phyloP scores from a whole-genome alignment of 2,888 invertebrate species.

The Latheticus oryzae region DNA sequence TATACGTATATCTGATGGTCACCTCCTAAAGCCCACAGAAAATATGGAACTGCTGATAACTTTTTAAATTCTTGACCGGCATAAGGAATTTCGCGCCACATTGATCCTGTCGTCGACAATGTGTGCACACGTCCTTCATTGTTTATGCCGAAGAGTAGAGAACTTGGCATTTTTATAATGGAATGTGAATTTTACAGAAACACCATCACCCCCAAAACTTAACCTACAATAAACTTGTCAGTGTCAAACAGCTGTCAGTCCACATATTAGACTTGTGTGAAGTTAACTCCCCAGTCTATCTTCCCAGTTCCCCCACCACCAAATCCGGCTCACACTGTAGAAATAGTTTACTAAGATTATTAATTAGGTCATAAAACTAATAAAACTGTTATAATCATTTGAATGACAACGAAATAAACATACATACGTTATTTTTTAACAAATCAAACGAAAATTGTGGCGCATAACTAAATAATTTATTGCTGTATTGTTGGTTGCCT shows the following conservation, averaged over 20 bases:
- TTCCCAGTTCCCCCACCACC: too few relatives aligned
- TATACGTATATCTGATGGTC: conserved; percentile 94
- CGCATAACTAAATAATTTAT: too few relatives aligned
- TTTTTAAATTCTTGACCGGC: conserved; percentile 90
- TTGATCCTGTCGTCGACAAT: conserved; percentile 81
- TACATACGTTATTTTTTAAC: too few relatives aligned
- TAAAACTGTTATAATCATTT: too few relatives aligned
- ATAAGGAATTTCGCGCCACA: conserved; percentile 89
- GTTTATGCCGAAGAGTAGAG: conserved; percentile 83
- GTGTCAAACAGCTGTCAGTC: background rate
- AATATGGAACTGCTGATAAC: conserved; percentile 84
- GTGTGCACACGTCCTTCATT: conserved; percentile 91
- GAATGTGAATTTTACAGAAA: conserved; percentile 5
- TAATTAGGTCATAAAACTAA: too few relatives aligned
- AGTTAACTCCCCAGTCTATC: too few relatives aligned
- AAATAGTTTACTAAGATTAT: too few relatives aligned
- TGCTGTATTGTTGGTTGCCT: too few relatives aligned
- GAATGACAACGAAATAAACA: too few relatives aligned
- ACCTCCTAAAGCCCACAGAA: conserved; percentile 93
- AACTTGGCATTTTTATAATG: conserved; percentile 57
- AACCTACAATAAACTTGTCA: conserved; percentile 2
- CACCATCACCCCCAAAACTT: conserved; percentile 3
- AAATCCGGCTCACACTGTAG: too few relatives aligned
- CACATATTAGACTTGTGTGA: too few relatives aligned
- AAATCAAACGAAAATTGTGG: too few relatives aligned